Evolutionary conservation across 2,888 invertebrate genomes (phyloP).

Genomic region (Leucoptera coffeella): DNA sequence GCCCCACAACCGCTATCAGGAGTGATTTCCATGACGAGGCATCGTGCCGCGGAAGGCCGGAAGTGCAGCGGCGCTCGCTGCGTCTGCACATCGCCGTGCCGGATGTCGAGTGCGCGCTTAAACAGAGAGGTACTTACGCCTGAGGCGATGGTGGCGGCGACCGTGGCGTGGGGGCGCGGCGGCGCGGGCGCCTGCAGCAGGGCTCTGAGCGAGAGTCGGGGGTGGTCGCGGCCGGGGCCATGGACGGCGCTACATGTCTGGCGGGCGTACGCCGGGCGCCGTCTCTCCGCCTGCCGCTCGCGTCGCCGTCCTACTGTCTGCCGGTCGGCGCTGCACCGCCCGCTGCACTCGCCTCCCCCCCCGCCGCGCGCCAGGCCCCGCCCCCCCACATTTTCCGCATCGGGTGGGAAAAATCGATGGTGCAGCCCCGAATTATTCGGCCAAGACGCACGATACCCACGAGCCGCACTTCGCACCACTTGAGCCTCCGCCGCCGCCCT

Average conservation of each 20-base stretch:
- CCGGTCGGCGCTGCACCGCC: conserved; percentile 44
- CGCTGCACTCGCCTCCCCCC: conserved; percentile 49
- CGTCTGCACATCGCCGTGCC: too few relatives aligned
- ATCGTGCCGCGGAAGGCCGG: too few relatives aligned
- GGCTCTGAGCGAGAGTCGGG: conserved; percentile 43
- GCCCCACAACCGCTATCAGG: too few relatives aligned
- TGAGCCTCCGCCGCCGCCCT: conserved; percentile 21
- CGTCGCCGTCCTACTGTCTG: conserved; percentile 54
- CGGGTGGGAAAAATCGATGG: conserved; percentile 55
- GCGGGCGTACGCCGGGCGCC: conserved; percentile 48
- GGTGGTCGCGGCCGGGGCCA: conserved; percentile 38
- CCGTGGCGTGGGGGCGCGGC: conserved; percentile 35
- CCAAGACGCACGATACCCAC: conserved; percentile 46
- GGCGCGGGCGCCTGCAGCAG: conserved; percentile 24
- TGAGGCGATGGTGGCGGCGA: too few relatives aligned
- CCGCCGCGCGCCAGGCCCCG: conserved; percentile 34
- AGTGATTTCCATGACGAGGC: too few relatives aligned
- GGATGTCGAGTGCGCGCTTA: too few relatives aligned
- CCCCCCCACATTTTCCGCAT: conserved; percentile 52
- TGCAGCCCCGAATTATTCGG: conserved; percentile 52
- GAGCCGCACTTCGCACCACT: conserved; percentile 14
- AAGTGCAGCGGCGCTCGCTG: too few relatives aligned
- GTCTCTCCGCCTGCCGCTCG: conserved; percentile 50
- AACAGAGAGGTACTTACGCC: too few relatives aligned
- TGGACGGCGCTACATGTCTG: conserved; percentile 44